Base-by-base conservation (phyloP, 2,888 invertebrate species). In the Sinelater perroti region DNA sequence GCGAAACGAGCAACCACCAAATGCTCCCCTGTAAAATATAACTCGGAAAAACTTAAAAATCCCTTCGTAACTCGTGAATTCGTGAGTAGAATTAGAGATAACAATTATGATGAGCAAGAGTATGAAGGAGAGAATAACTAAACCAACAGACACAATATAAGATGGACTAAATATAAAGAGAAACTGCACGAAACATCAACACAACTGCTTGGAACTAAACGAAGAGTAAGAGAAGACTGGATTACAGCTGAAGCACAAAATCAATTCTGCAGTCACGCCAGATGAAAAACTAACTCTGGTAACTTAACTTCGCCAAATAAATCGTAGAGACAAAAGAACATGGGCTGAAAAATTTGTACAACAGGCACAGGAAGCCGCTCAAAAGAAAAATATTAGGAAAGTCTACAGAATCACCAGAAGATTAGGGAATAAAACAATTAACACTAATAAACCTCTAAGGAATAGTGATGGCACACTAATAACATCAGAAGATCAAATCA, bases 401-500 rank as follows among this genome's bases (percentile, higher is more conserved):
- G 33, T 33, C 3, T 33, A 13, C 33, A 33, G 33, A 13, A 33
- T 33, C 8, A 33, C 14, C 10, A 33, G 13, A 33, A 33, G 14
- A 8, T 33, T 33, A 13, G 33, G 33, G 8, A 33, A 33, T 16
- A 33, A 33, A 33, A 33, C 33, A 33, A 33, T 16, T 2, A 33
- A 13, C 33, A 33, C 33, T 13, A 33, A 33, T 10, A 33, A 33
- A 33, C 14, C 33, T 11, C 14, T 33, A 13, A 13, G 33, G 16
- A 33, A 33, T 33, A 11, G 16, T 33, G 10, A 33, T 13, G 33
- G 33, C 16, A 33, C 10, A 11, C 33, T 10, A 33, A 33, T 33
- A 33, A 33, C 33, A 33, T 33, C 33, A 33, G 33, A 33, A 33
- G 33, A 33, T 14, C 18, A 20, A 8, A 20, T 8, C 24, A 24